Percentiles rank a stretch among this genome's conserved stretches.
Evolutionary conservation across 23 tunicate genomes (phyloP).

Genomic region (Halocynthia aurantium): DNA sequence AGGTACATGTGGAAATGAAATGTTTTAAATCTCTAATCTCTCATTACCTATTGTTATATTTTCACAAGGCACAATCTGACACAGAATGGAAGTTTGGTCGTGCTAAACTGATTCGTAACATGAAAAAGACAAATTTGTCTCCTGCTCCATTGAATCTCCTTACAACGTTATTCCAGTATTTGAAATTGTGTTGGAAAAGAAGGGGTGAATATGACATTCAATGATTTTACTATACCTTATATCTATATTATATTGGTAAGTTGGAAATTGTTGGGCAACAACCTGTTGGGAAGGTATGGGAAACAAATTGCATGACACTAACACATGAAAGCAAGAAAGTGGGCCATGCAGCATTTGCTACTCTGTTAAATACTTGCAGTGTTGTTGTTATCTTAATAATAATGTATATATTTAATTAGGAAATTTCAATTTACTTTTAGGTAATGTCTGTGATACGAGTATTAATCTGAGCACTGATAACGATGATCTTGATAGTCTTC

Average conservation of each 20-base stretch:
- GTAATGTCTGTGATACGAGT: conserved; percentile 16
- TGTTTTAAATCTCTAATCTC: no score
- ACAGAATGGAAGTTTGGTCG: conserved; percentile 96
- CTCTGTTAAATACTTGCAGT: no score
- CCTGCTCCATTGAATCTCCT: conserved; percentile 81
- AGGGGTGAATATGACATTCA: neutral
- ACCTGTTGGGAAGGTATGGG: no score
- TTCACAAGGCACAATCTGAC: conserved; percentile 79
- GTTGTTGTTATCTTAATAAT: no score
- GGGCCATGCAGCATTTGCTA: no score
- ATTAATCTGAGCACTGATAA: conserved; percentile 4
- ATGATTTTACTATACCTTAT: no score
- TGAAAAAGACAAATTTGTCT: conserved; percentile 82
- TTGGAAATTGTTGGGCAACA: no score
- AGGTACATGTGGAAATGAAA: no score
- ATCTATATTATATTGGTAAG: no score
- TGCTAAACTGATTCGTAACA: conserved; percentile 76
- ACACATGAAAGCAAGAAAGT: no score
- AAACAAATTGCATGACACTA: no score
- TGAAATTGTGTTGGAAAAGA: conserved; percentile 13
- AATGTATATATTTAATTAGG: no score
- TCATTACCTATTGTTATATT: neutral
- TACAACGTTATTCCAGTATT: conserved; percentile 45
- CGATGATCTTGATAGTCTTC: conserved; percentile 20
- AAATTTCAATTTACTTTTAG: neutral